Base-by-base conservation (phyloP, 2,888 invertebrate genomes). In the Eupsilia transversa region DNA sequence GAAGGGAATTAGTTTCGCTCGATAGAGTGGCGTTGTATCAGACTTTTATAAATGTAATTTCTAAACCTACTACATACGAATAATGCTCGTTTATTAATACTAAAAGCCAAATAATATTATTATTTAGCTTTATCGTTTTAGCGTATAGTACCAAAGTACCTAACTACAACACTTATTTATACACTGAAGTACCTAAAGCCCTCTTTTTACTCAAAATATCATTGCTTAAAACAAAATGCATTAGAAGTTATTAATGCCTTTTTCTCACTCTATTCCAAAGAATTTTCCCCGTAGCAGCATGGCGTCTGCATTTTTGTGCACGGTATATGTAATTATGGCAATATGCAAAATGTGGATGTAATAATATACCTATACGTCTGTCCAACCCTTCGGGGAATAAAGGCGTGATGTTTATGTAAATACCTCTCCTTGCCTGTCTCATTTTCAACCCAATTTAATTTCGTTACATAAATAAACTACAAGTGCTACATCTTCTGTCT, bases 1-100 rank as follows among this genome's bases (percentile, higher is more conserved):
- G 66, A 84, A 72, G 60, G 59, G 68, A 79, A 79, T 73, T 77
- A 59, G 33, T 71, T 74, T 43, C 80, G 82, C 70, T 85, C 84
- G 74, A 84, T 86, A 86, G 10, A 30, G 20, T 69, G 2, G n/a
- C 60, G 33, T 65, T 54, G 41, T 70, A 54, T 83, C 52, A 41
- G 14, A 61, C 9, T 60, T 64, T 10, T 41, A 43, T 56, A 56
- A 17, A 38, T 35, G 49, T 72, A 41, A 82, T 66, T 74, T 35
- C 56, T 72, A 46, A n/a, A n/a, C n/a, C 35, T 33, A 71, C 33
- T 46, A n/a, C 14, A 20, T n/a, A 56, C 20, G 20, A 57, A 64
- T 9, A 14, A 30, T 23, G 14, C 14, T 43, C 30, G 2, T 33
- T 43, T n/a, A 52, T n/a, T 49, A 52, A 54, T 12, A 10, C 27